These are phyloP conservation scores for Arctopsyche grandis DNA, from an alignment of 1,140 invertebrate species.

Conservation along the genomic window DNA sequence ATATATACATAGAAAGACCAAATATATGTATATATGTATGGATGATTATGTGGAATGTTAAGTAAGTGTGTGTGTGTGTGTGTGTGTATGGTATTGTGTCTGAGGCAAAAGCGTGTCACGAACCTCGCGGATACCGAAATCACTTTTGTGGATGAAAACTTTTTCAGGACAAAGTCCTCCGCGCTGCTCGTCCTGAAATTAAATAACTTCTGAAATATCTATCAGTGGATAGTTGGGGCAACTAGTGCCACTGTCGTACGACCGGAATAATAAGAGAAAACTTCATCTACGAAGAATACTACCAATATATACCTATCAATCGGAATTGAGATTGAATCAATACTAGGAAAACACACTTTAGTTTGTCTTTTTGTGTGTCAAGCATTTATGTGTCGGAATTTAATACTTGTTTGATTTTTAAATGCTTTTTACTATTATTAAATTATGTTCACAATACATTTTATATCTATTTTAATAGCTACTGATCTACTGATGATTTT, in stretches of 20 bases:
- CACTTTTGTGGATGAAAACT: slow-evolving; percentile 12
- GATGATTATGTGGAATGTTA: not conserved
- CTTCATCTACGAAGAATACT: not conserved
- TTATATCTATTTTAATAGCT: no score
- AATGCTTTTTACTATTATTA: no score
- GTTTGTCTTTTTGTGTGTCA: no score
- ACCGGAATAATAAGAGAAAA: slow-evolving; percentile 10
- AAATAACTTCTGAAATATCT: slow-evolving; percentile 27
- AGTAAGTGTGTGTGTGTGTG: not conserved
- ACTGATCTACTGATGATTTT: no score
- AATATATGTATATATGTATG: not conserved
- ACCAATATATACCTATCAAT: no score
- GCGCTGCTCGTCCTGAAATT: not conserved
- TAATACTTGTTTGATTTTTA: no score
- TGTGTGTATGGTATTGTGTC: not conserved
- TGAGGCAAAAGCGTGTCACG: not conserved
- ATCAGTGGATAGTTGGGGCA: not conserved
- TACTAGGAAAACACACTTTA: no score
- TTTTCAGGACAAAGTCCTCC: slow-evolving; percentile 18
- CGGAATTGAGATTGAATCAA: no score
- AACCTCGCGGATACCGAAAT: not conserved
- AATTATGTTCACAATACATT: no score
- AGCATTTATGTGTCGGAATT: no score
- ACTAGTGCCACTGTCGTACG: not conserved
- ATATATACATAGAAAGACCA: no score